Base-by-base conservation (phyloP, 2,797 vertebrate species). In the Enteromius anoplus region DNA sequence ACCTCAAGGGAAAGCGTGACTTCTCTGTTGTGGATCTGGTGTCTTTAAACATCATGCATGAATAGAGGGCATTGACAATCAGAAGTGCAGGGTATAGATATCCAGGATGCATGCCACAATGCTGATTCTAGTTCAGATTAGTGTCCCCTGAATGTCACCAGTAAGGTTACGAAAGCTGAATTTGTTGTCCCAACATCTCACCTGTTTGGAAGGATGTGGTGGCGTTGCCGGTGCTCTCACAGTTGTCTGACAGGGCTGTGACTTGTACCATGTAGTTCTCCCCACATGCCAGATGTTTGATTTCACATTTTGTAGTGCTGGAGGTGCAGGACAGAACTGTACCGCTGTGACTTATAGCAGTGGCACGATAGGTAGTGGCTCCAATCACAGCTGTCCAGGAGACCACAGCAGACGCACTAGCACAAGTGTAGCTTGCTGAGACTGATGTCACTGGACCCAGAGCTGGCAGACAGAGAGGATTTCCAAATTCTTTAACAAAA, bases 361-460 rank as follows among this genome's bases (percentile, higher is more conserved):
- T 84, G 11, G 88, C 94, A 12, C 47, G 78, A 86, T 96, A 96
- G 21, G 86, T 89, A 3, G 89, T 86, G 0, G 95, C 94, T 1
- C 92, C 93, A 2, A 84, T 72, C 85, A 92, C 93, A 5, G 86
- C 0, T 0, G 58, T 40, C 95, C 95, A 96, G 0, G 78, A 87
- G 55, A 95, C 88, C 1, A 0, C 6, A 2, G 85, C 93, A 1
- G 86, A 86, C 14, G 88, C 42, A 2, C 10, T 85, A 51, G 55
- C 12, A 86, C 95, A 95, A 66, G 15, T 86, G 90, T 95, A 95
- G 81, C 92, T 82, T 76, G 90, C 91, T 0, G 81, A 81, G 19
- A 95, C 78, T 0, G 86, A 81, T 2, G 88, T 83, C 34, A 95
- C 93, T 2, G 93, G 86, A 55, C 58, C 90, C 81, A 95, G 40